phyloP scores from a whole-genome alignment of 1,140 invertebrate species.

The Drosophila pseudoobscura region DNA sequence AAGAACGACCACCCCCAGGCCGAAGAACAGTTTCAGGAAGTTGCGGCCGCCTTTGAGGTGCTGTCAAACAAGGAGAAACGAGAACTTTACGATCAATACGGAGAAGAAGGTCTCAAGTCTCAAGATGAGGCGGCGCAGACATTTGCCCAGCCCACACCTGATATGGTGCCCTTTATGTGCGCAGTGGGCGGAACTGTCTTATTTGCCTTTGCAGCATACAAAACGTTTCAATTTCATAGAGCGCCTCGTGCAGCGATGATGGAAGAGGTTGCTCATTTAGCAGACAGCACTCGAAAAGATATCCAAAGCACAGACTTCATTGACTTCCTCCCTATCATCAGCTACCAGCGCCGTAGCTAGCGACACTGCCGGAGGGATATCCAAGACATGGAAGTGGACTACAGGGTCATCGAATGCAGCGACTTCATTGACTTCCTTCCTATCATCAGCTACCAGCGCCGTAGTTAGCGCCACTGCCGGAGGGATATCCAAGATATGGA shows the following conservation, averaged over 20 bases:
- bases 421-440: not conserved
- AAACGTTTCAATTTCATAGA: slow-evolving; percentile 51
- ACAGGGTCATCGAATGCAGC: not conserved
- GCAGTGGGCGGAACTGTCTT: slow-evolving; percentile 62
- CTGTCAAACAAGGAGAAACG: slow-evolving; percentile 65
- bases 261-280: too few relatives aligned
- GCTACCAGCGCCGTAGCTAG: not conserved
- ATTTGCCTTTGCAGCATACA: slow-evolving; percentile 64
- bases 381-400: not conserved
- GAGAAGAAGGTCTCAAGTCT: slow-evolving; percentile 51
- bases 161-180: slow-evolving; percentile 64
- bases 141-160: slow-evolving; percentile 41
- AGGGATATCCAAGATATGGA: not conserved
- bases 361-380: not conserved
- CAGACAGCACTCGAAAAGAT: too few relatives aligned
- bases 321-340: not conserved
- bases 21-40: slow-evolving; percentile 50
- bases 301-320: not conserved
- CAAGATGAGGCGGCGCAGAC: slow-evolving; percentile 15
- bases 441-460: not conserved
- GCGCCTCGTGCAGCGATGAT: too few relatives aligned
- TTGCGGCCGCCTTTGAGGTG: slow-evolving; percentile 60
- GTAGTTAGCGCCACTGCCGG: not conserved
- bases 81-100: slow-evolving; percentile 47
- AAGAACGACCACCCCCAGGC: slow-evolving; percentile 67